Base-by-base conservation (phyloP, 2,797 vertebrate genomes). In the Typhlichthys eigenmanni region DNA sequence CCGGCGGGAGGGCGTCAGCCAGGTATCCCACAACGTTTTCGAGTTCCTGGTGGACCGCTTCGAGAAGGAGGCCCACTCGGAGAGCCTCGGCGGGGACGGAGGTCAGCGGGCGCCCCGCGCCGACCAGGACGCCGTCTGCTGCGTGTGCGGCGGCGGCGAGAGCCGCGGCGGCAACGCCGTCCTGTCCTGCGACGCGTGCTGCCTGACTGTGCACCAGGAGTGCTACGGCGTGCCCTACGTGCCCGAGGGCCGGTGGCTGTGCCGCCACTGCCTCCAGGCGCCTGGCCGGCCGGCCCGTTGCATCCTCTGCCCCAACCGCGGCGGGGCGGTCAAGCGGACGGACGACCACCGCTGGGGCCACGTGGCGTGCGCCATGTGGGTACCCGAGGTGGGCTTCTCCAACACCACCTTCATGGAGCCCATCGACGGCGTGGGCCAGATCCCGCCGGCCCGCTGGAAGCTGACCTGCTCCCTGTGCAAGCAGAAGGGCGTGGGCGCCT, bases 381-480 rank as follows among this genome's bases (percentile, higher is more conserved):
- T 99, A 78, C 97, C 97, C 0, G 97, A 99, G 91, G 96, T 98
- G 1, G 97, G 97, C 79, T 98, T 99, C 82, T 95, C 97, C 87
- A 97, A 98, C 91, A 94, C 95, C 0, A 95, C 97, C 75, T 98
- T 98, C 89, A 96, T 98, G 13, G 97, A 99, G 75, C 97, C 97
- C 83, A 99, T 99, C 3, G 96, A 98, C 1, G 96, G 97, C 7
- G 91, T 99, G 70, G 83, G 91, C 80, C 95, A 97, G 91, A 98
- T 99, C 73, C 97, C 96, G 2, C 92, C 95, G 0, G 96, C 97
- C 17, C 94, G 97, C 81, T 99, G 97, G 97, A 98, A 96, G 88
- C 94, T 99, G 85, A 97, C 95, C 1, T 98, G 97, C 93, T 98
- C 98, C 93, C 94, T 99, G 89, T 99, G 97, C 82, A 98, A 98